Percentiles rank a stretch among this genome's conserved stretches.
These are phyloP conservation scores for Pimephales promelas DNA, from an alignment of 2,113 vertebrate genomes.

Conservation along the genomic window DNA sequence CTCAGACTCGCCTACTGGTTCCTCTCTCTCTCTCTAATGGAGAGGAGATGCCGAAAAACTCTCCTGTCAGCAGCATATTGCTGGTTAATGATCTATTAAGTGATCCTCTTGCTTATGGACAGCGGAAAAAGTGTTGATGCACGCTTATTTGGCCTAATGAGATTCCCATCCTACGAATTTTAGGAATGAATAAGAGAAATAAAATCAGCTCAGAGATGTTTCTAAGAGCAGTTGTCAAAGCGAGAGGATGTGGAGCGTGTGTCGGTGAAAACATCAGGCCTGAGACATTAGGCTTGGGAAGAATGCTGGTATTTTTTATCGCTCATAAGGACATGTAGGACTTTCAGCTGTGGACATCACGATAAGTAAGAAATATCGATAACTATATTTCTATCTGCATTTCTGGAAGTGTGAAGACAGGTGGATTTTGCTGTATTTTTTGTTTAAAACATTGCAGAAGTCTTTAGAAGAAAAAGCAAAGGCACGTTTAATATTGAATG, in stretches of 20 bases:
- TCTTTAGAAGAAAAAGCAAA: too few species aligned
- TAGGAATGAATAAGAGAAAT: slow-evolving; percentile 84
- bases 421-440: neutral
- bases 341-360: neutral
- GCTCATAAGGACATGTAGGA: neutral
- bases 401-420: slow-evolving; percentile 4
- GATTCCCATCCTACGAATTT: slow-evolving; percentile 85
- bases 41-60: slow-evolving; percentile 78
- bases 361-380: slow-evolving; percentile 18
- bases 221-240: slow-evolving; percentile 71
- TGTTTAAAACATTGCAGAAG: neutral
- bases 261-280: slow-evolving; percentile 6
- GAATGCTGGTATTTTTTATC: neutral
- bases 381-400: neutral
- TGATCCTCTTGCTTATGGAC: slow-evolving; percentile 81
- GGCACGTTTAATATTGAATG: slow-evolving; percentile 36
- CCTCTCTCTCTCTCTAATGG: slow-evolving; percentile 65
- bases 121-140: slow-evolving; percentile 86
- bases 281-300: neutral
- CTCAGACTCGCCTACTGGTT: slow-evolving; percentile 59
- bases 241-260: slow-evolving; percentile 32
- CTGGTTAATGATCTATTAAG: slow-evolving; percentile 92
- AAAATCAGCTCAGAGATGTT: slow-evolving; percentile 78
- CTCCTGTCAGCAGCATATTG: slow-evolving; percentile 81
- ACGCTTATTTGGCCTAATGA: slow-evolving; percentile 83